A percentile compares a stretch with the other conserved stretches of the same genome.
Conservation (phyloP, 1,140 invertebrate genomes). For the Chrysopa pallens region DNA sequence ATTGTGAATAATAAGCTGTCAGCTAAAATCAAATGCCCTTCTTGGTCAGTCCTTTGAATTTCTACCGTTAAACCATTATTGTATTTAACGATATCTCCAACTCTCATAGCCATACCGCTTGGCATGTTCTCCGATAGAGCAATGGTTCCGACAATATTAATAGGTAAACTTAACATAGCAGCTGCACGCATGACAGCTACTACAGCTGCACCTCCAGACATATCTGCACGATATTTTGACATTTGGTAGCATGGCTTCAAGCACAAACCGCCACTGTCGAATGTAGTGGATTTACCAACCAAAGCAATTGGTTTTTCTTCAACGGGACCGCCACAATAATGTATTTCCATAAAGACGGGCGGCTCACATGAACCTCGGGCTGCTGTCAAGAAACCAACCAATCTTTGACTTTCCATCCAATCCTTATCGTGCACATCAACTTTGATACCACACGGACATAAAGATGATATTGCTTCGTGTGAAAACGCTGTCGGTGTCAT, state of each 20-base stretch:
- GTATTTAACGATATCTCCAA: constrained; percentile 53
- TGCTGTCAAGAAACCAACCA: constrained; percentile 50
- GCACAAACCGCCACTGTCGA: constrained; percentile 68
- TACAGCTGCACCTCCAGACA: constrained; percentile 66
- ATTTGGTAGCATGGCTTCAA: constrained; percentile 44
- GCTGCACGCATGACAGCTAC: constrained; percentile 42
- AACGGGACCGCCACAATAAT: constrained; percentile 27
- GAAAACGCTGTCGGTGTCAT: constrained; percentile 66
- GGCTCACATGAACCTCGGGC: constrained; percentile 48
- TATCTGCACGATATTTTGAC: constrained; percentile 62
- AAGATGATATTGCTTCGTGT: constrained; percentile 32
- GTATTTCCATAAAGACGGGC: constrained; percentile 56
- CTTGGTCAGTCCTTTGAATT: constrained; percentile 66
- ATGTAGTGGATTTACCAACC: constrained; percentile 54
- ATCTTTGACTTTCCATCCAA: constrained; percentile 52
- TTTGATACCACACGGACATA: constrained; percentile 29
- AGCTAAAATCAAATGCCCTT: constrained; percentile 54
- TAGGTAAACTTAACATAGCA: constrained; percentile 42
- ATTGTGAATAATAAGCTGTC: constrained; percentile 58
- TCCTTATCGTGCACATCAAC: constrained; percentile 38
- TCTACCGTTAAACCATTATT: constrained; percentile 62
- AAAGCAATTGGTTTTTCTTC: constrained; percentile 27
- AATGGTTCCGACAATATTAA: constrained; percentile 51
- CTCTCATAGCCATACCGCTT: constrained; percentile 49
- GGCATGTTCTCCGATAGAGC: constrained; percentile 60